Evolutionary conservation across 2,113 vertebrate species (phyloP).

Genomic region (Enhydra lutris): DNA sequence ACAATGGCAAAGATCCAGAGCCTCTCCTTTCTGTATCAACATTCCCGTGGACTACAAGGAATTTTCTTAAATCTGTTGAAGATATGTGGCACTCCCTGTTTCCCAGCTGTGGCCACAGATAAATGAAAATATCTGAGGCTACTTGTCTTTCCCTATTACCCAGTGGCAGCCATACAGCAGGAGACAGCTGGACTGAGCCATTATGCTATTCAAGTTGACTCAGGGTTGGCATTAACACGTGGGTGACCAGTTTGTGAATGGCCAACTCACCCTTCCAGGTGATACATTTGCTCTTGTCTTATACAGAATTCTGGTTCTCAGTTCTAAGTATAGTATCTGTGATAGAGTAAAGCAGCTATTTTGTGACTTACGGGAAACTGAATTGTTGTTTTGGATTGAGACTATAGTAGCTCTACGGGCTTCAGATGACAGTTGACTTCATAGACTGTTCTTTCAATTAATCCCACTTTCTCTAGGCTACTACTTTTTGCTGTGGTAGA

Average conservation of each 20-base stretch:
- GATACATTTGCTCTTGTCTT: not conserved
- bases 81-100: not conserved
- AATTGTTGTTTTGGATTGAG: not conserved
- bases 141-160: not conserved
- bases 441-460: not conserved
- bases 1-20: not conserved
- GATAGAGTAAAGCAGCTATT: not conserved
- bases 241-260: not conserved
- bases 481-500: not conserved
- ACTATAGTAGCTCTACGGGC: no score
- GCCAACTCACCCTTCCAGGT: not conserved
- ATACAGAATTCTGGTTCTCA: not conserved
- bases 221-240: not conserved
- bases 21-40: not conserved
- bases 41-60: not conserved
- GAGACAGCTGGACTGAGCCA: not conserved
- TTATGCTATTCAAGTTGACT: no score
- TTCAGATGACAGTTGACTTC: not conserved
- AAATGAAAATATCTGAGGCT: not conserved
- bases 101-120: not conserved
- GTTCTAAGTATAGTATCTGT: not conserved
- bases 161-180: no score
- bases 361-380: not conserved
- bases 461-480: not conserved
- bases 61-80: not conserved